Conservation (phyloP, 2,888 invertebrate genomes). For the Nomada fucata region DNA sequence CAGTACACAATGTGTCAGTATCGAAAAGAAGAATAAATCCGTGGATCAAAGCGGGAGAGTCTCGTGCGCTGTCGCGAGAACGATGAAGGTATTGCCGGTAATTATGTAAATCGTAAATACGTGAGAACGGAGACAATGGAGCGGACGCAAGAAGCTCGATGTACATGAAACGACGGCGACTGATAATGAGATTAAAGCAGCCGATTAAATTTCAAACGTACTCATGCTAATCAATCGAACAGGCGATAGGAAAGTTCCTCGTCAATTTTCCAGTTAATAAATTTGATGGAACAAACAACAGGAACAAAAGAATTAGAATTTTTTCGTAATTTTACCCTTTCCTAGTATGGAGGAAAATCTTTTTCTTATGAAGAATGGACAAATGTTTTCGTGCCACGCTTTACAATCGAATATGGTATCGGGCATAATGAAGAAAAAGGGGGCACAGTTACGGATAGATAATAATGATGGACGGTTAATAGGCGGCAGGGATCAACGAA, state of each 20-base stretch:
- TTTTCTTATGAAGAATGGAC: too few relatives aligned
- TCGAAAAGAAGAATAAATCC: not conserved
- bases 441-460: slow-evolving; percentile 18
- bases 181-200: slow-evolving; percentile 26
- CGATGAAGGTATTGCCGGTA: slow-evolving; percentile 7
- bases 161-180: slow-evolving; percentile 2
- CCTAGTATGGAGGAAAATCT: not conserved
- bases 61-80: not conserved
- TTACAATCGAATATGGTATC: not conserved
- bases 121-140: slow-evolving; percentile 17
- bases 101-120: slow-evolving; percentile 27
- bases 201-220: slow-evolving; percentile 32
- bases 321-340: not conserved
- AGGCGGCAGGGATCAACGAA: slow-evolving; percentile 26
- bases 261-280: not conserved
- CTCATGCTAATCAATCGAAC: slow-evolving; percentile 13
- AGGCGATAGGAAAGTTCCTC: not conserved
- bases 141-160: slow-evolving; percentile 10
- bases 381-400: not conserved
- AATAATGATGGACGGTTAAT: slow-evolving; percentile 4
- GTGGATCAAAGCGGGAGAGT: not conserved
- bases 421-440: slow-evolving; percentile 3
- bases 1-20: not conserved
- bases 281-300: too few relatives aligned
- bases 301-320: not conserved